These are phyloP conservation scores for Phyllotis vaccarum DNA, from an alignment of 2,797 vertebrate species.

Conservation along the genomic window DNA sequence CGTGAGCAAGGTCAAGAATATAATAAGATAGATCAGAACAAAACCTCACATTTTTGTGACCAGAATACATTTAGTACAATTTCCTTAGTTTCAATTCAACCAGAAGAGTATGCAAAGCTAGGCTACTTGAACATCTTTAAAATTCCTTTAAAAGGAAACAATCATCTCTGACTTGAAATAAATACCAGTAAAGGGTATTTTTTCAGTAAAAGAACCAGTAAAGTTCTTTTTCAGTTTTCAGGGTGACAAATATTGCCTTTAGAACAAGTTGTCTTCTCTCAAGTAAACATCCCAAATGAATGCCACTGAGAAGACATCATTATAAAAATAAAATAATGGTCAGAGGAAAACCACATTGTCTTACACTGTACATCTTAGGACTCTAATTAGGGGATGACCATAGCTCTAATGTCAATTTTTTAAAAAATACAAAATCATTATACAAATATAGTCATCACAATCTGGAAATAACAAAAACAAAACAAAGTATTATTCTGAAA, in stretches of 20 bases:
- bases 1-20: neutral
- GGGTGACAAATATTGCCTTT: conserved; percentile 9
- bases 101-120: neutral
- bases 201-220: no score
- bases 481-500: conserved; percentile 59
- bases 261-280: conserved; percentile 26
- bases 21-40: neutral
- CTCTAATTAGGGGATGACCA: conserved; percentile 9
- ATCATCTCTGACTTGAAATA: conserved; percentile 54
- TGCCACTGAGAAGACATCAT: conserved; percentile 35
- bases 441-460: neutral
- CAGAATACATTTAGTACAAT: neutral
- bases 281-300: neutral
- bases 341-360: conserved; percentile 39
- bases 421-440: neutral
- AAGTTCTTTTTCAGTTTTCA: conserved; percentile 23
- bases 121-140: conserved; percentile 26
- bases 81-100: conserved; percentile 8
- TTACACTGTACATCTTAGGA: conserved; percentile 13
- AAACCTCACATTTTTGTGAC: neutral
- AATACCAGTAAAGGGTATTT: neutral
- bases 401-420: conserved; percentile 46
- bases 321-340: neutral
- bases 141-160: conserved; percentile 4
- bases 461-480: conserved; percentile 28